phyloP scores from a whole-genome alignment of 2,888 invertebrate species.

The Lycaena phlaeas region DNA sequence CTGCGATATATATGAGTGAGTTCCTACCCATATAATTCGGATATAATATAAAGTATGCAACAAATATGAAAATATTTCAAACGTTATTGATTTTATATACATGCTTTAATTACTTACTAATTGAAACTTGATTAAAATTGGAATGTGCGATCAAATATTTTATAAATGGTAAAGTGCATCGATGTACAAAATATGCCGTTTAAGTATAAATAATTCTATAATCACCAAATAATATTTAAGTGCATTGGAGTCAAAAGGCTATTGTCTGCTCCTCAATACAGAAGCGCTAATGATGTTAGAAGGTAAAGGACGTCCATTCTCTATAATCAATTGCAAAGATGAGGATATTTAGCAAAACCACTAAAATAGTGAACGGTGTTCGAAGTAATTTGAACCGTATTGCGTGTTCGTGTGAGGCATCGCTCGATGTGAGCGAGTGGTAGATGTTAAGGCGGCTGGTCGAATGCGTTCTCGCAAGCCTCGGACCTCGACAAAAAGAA shows the following conservation, averaged over 20 bases:
- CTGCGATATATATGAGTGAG: too few relatives aligned
- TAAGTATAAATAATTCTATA: too few relatives aligned
- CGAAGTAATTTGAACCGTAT: conserved; percentile 32
- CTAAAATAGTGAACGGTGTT: conserved; percentile 16
- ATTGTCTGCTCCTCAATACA: not conserved
- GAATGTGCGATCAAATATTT: too few relatives aligned
- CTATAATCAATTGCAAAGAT: conserved; percentile 12
- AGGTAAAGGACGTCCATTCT: conserved; percentile 21
- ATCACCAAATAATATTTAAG: too few relatives aligned
- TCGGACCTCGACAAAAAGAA: conserved; percentile 62
- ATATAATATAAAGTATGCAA: too few relatives aligned
- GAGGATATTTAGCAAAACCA: conserved; percentile 12
- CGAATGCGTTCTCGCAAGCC: conserved; percentile 44
- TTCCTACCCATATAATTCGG: too few relatives aligned
- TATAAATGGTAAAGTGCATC: too few relatives aligned
- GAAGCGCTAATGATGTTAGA: conserved; percentile 14
- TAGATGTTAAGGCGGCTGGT: conserved; percentile 48
- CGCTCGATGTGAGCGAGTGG: conserved; percentile 35
- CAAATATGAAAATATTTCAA: too few relatives aligned
- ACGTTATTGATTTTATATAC: too few relatives aligned
- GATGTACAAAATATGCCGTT: too few relatives aligned
- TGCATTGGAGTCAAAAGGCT: conserved; percentile 9
- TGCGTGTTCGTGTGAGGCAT: conserved; percentile 17
- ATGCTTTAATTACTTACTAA: too few relatives aligned
- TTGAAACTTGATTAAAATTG: too few relatives aligned